Base-by-base conservation (phyloP, 2,888 invertebrate genomes). In the Pristionchus japonicus region DNA sequence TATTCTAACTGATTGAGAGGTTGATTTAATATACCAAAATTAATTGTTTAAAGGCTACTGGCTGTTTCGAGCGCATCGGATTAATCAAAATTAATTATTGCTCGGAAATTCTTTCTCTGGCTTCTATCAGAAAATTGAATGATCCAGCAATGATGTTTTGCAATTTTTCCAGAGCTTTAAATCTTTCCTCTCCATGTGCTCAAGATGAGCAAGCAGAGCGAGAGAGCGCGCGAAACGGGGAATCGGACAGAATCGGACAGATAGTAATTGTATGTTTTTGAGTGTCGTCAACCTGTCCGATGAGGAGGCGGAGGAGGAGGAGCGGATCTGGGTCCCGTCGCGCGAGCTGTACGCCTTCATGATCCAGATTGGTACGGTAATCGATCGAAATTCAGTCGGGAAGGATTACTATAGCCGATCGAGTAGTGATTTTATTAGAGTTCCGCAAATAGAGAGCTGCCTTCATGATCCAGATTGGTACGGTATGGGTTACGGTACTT, bases 401-500 rank as follows among this genome's bases (percentile, higher is more conserved):
- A n/a, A n/a, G n/a, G 34, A 15, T n/a, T 11, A n/a, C 52, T 6
- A 23, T 57, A 57, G 52, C 3, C 23, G 52, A 57, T 57, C 23
- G 52, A 6, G 52, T 13, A 57, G 6, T 23, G 52, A 23, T 17
- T 57, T 57, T 57, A 57, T 23, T n/a, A n/a, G n/a, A n/a, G n/a
- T n/a, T n/a, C n/a, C n/a, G n/a, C n/a, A n/a, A n/a, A n/a, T n/a
- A n/a, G n/a, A n/a, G n/a, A n/a, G n/a, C n/a, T n/a, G 27, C 87
- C 37, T 80, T 87, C 77, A 77, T 87, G 57, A 87, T 87, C 17
- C 80, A 87, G 43, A 47, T 64, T 37, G 87, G 87, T 40, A 37
- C 70, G 70, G 37, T 70, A 34, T n/a, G n/a, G n/a, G n/a, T n/a
- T n/a, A n/a, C 11, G 6, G 17, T 11, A n/a, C 52, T 6, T n/a